Base-by-base conservation (phyloP, 2,888 invertebrate genomes). In the Drosophila colorata region DNA sequence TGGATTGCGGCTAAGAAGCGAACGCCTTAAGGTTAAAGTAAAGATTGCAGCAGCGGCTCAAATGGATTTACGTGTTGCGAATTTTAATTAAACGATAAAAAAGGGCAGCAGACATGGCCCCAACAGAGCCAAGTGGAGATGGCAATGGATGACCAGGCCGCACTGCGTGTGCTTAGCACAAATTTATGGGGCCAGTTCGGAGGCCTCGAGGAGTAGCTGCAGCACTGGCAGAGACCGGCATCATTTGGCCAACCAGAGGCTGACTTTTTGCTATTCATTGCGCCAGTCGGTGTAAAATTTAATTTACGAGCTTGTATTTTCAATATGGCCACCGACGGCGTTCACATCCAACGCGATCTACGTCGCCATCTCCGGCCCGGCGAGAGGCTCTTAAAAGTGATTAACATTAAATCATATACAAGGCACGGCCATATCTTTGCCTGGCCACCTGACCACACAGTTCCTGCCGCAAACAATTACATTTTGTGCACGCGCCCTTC, bases 31-130 rank as follows among this genome's bases (percentile, higher is more conserved):
- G 88, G 85, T 85, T 88, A 83, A 88, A 85, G 85, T 88, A 84
- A 85, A 85, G 85, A 85, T 85, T 85, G 85, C 85, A 88, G 85
- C 84, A 79, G 85, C 78, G 85, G 88, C 85, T 87, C 88, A 89
- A 89, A 89, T 87, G 89, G 84, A 89, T 84, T 84, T 89, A 88
- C 87, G 87, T 88, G 87, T 89, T 89, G 89, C 82, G 89, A 88
- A 88, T 88, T 88, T 88, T 88, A 88, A 88, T 88, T 88, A 88
- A 89, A 89, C 87, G 88, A 82, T 88, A 89, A 87, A 88, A 87
- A 86, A 79, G 80, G 71, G 60, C 76, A 80, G 47, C 80, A 78
- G 80, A 74, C 80, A 67, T 67, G 49, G 57, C 52, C 46, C 14
- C 43, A 35, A 20, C 33, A 23, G 38, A 18, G 63, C 35, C 55